Percentiles rank a stretch among this genome's conserved stretches.
These are phyloP conservation scores for Psilopsiagon aymara DNA, from an alignment of 2,113 vertebrate genomes.

Conservation along the genomic window DNA sequence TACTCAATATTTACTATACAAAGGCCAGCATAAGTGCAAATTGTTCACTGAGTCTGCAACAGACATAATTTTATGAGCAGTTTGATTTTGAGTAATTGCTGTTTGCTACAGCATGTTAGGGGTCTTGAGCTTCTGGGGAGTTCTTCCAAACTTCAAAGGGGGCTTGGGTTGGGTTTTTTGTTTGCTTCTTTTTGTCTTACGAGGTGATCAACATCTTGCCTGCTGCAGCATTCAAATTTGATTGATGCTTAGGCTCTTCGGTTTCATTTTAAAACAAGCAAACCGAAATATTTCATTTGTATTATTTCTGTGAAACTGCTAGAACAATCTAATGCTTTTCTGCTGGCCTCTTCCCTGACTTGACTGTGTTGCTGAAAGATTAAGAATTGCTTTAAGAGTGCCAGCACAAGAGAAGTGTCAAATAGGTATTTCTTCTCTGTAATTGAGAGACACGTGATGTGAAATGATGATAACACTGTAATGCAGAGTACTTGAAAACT, in stretches of 20 bases:
- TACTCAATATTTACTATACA: accelerated
- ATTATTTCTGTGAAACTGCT: background rate
- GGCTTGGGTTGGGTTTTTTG: background rate
- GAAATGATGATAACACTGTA: background rate
- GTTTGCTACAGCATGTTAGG: background rate
- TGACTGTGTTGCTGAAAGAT: background rate
- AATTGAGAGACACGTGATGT: background rate
- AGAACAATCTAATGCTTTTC: background rate
- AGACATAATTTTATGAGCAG: accelerated
- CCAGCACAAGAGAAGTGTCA: background rate
- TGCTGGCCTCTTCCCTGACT: background rate
- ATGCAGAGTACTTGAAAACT: background rate
- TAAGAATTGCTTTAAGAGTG: background rate
- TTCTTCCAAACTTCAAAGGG: background rate
- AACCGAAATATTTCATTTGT: background rate
- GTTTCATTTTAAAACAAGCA: background rate
- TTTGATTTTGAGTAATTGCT: background rate
- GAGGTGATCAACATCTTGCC: background rate
- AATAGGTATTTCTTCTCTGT: background rate
- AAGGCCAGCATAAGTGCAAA: background rate
- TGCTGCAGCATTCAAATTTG: background rate
- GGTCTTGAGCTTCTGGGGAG: background rate
- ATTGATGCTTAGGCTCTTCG: background rate
- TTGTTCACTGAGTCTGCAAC: background rate
- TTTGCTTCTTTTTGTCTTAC: background rate